A percentile compares a stretch with the other conserved stretches of the same genome.
These are phyloP conservation scores for Drosophila atripex DNA, from an alignment of 2,888 invertebrate genomes.

Conservation along the genomic window DNA sequence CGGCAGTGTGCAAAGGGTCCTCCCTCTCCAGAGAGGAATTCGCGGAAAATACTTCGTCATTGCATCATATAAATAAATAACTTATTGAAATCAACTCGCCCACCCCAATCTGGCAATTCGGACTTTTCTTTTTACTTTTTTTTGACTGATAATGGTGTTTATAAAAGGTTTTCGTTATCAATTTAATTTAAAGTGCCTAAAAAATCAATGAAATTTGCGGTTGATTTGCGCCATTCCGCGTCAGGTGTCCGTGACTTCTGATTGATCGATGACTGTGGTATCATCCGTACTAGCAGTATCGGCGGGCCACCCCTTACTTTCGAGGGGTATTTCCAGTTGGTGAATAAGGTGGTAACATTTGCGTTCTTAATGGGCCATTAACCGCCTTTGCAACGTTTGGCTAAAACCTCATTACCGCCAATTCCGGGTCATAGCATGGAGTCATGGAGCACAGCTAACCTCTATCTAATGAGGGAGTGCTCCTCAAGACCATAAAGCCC, in stretches of 20 bases:
- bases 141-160: constrained; percentile 23
- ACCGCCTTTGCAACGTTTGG: background rate
- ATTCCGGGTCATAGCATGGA: background rate
- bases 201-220: constrained; percentile 8
- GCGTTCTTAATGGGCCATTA: constrained; percentile 9
- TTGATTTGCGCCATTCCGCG: constrained; percentile 22
- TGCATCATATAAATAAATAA: constrained; percentile 3
- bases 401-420: background rate
- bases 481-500: no score
- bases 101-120: background rate
- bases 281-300: background rate
- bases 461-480: background rate
- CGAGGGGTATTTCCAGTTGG: constrained; percentile 10
- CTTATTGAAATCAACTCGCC: background rate
- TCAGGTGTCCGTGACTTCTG: background rate
- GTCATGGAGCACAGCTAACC: background rate
- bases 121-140: background rate
- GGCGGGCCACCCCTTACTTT: constrained; percentile 9
- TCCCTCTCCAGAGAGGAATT: background rate
- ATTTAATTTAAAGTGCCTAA: constrained; percentile 16
- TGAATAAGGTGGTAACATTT: background rate
- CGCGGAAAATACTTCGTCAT: background rate
- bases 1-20: background rate
- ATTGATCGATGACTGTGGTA: constrained; percentile 3
- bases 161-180: constrained; percentile 11